Base-by-base conservation (phyloP, 2,113 vertebrate genomes). In the Xiphias gladius region DNA sequence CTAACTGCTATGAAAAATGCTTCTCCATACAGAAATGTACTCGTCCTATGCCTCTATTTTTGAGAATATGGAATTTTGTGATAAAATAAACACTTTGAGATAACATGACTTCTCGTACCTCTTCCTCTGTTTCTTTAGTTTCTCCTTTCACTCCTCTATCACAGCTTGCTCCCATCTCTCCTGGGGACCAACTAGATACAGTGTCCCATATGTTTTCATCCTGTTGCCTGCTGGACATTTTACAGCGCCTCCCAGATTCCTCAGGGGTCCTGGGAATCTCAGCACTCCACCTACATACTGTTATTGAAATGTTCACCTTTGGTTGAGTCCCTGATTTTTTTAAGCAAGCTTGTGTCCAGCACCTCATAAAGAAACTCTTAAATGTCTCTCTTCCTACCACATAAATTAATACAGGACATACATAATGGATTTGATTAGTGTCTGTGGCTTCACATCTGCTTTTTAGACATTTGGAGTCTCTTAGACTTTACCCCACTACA, bases 101-200 rank as follows among this genome's bases (percentile, higher is more conserved):
- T 75, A 84, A 41, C 35, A 62, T 46, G 37, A 68, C 55, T 32
- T 50, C 54, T 43, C 39, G 12, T 24, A 61, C 7, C 2, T 41
- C 62, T 35, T 59, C 8, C 8, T 64, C 19, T 86, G 78, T 90
- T 84, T 79, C 35, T 85, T 79, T 85, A 80, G 76, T 76, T 66
- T 90, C 74, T 77, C 46, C 75, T 86, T 79, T 80, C 86, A 54
- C 88, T 87, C 41, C 59, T 74, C 52, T 19, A 28, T 80, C 84
- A 76, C 85, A 89, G 86, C 76, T 63, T 88, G 85, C n/a, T 20
- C n/a, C 64, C 74, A 73, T 83, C 65, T 79, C 52, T 55, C 55
- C 59, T 16, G 28, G 35, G 57, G 24, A 55, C 55, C n/a, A 35
- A 22, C 43, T 55, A 41, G 39, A 82, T 75, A 67, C 26, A 17